phyloP scores from a whole-genome alignment of 2,888 invertebrate genomes.

The Drosophila yooni region DNA sequence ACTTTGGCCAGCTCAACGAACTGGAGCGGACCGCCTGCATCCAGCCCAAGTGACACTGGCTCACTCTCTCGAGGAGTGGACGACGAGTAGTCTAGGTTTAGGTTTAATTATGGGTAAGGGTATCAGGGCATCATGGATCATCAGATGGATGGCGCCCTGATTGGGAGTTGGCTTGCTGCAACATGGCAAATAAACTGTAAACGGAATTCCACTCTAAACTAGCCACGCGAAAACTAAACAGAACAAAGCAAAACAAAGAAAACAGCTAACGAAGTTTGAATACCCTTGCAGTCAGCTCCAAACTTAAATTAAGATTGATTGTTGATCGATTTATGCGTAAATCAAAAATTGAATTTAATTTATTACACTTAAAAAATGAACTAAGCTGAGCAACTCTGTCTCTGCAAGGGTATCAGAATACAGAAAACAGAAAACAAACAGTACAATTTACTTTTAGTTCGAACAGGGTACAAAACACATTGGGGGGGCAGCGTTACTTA shows the following conservation, averaged over 20 bases:
- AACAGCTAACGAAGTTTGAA: background rate
- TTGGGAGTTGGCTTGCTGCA: slow-evolving; percentile 43
- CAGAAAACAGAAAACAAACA: slow-evolving; percentile 35
- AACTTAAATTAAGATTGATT: background rate
- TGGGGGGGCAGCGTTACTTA: slow-evolving; percentile 64
- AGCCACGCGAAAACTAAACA: slow-evolving; percentile 21
- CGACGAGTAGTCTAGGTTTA: slow-evolving; percentile 21
- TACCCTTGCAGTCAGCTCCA: background rate
- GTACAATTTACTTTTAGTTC: slow-evolving; percentile 75
- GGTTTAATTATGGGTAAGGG: slow-evolving; percentile 24
- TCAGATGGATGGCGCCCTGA: slow-evolving; percentile 18
- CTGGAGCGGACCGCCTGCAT: slow-evolving; percentile 83
- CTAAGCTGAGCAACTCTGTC: background rate
- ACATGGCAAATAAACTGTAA: slow-evolving; percentile 63
- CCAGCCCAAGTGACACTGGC: slow-evolving; percentile 83
- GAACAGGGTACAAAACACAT: slow-evolving; percentile 52
- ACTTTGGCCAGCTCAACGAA: slow-evolving; percentile 84
- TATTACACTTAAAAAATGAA: background rate
- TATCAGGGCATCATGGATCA: slow-evolving; percentile 3
- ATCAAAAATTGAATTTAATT: background rate
- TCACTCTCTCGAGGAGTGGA: slow-evolving; percentile 53
- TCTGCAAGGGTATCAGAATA: slow-evolving; percentile 8
- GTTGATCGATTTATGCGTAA: background rate
- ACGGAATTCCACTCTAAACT: slow-evolving; percentile 66
- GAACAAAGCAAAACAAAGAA: slow-evolving; percentile 2